phyloP scores from a whole-genome alignment of 2,113 vertebrate species.

The Rhagologus leucostigma region DNA sequence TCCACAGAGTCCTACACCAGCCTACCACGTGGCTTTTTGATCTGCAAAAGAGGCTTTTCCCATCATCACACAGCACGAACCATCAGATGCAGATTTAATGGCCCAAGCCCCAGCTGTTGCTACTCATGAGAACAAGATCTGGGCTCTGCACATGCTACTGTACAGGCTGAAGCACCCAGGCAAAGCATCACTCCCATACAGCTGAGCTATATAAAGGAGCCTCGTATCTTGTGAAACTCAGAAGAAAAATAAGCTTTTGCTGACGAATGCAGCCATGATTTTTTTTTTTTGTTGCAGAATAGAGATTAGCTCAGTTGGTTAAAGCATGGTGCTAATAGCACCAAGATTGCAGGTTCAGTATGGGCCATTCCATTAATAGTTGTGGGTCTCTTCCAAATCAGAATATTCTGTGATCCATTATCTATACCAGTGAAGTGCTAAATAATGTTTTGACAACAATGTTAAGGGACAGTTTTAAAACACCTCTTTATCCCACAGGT shows the following conservation, averaged over 20 bases:
- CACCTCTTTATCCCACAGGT: background rate
- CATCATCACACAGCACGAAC: background rate
- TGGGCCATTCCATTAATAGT: background rate
- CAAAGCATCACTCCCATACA: background rate
- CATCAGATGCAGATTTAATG: background rate
- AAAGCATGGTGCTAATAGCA: background rate
- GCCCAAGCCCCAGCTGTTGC: background rate
- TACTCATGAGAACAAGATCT: background rate
- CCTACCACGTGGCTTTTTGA: background rate
- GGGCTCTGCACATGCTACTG: accelerated
- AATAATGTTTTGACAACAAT: background rate
- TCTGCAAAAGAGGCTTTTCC: background rate
- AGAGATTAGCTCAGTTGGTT: background rate
- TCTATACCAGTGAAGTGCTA: background rate
- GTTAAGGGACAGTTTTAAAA: background rate
- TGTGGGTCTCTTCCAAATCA: background rate
- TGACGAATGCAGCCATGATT: background rate
- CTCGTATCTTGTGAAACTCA: background rate
- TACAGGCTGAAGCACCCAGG: background rate
- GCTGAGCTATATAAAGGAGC: background rate
- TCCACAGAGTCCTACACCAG: background rate
- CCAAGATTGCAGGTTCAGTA: background rate
- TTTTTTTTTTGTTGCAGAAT: background rate
- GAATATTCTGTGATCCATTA: background rate
- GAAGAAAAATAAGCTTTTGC: background rate